phyloP scores from a whole-genome alignment of 92 coral and sea anemone species.

The Actinostola sp. region DNA sequence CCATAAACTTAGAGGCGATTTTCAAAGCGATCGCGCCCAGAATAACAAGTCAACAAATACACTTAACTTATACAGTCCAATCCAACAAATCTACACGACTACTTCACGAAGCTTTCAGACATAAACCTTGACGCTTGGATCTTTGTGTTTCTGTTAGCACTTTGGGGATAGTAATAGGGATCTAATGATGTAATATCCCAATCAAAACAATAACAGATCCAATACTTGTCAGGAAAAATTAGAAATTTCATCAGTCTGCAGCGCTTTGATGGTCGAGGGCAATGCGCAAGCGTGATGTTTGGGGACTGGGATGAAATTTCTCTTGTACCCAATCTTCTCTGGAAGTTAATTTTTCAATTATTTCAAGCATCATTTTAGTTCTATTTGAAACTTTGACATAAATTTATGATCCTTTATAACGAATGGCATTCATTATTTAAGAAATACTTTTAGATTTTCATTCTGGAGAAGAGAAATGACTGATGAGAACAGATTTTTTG shows the following conservation, averaged over 20 bases:
- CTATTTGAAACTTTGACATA: too few relatives aligned
- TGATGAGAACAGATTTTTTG: neutral
- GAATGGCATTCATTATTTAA: neutral
- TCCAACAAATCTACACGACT: too few relatives aligned
- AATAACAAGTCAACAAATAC: too few relatives aligned
- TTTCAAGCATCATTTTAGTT: too few relatives aligned
- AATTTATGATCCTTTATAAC: too few relatives aligned
- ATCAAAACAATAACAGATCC: conserved; percentile 45
- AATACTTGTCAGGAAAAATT: neutral
- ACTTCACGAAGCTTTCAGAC: neutral
- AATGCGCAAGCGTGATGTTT: conserved; percentile 19
- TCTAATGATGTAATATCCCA: conserved; percentile 37
- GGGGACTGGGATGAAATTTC: conserved; percentile 16
- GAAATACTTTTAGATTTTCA: neutral
- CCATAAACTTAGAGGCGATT: conserved; percentile 1
- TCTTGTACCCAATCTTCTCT: conserved; percentile 43
- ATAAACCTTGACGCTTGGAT: neutral
- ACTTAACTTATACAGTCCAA: too few relatives aligned
- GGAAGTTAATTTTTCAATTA: neutral
- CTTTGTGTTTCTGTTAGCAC: neutral
- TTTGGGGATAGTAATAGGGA: conserved; percentile 4
- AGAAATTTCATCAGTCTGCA: conserved; percentile 41
- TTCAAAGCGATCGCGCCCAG: conserved; percentile 1
- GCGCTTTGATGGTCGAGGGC: conserved; percentile 15
- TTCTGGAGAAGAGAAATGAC: neutral